Conservation (phyloP, 2,797 vertebrate genomes). For the Sebastes cheni region DNA sequence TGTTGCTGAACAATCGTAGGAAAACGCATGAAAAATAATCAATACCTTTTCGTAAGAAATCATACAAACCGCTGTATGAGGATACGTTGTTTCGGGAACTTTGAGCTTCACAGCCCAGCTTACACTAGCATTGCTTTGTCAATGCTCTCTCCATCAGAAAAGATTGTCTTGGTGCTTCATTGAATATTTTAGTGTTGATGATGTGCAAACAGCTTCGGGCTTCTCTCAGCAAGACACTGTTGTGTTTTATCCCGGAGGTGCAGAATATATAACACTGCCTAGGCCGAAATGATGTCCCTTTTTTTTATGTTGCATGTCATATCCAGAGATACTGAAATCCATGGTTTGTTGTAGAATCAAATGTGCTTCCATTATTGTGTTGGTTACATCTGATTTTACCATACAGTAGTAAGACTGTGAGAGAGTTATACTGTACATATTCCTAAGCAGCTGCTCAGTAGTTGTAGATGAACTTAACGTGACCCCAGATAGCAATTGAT, state of each 20-base stretch:
- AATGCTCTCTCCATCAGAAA: neutral
- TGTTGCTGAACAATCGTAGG: neutral
- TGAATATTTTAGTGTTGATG: neutral
- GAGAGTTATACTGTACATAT: too few species aligned
- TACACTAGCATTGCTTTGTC: neutral
- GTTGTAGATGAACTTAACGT: neutral
- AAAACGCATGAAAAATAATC: neutral
- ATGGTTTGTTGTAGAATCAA: neutral
- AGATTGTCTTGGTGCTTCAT: neutral
- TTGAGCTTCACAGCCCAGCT: neutral
- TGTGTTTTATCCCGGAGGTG: slow-evolving; percentile 16
- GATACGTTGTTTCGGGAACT: neutral
- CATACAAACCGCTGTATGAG: neutral
- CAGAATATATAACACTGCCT: neutral
- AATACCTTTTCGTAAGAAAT: neutral
- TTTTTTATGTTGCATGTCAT: neutral
- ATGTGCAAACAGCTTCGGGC: slow-evolving; percentile 4
- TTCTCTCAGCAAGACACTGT: neutral
- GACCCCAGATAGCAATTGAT: neutral
- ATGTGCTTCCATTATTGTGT: neutral
- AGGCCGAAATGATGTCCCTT: neutral
- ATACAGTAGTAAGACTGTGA: neutral
- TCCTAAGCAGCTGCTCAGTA: neutral
- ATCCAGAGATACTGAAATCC: neutral
- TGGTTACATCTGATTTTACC: neutral